Percentiles rank a stretch among this genome's conserved stretches.
These are phyloP conservation scores for Andrena dorsata DNA, from an alignment of 2,888 invertebrate species.

Conservation along the genomic window DNA sequence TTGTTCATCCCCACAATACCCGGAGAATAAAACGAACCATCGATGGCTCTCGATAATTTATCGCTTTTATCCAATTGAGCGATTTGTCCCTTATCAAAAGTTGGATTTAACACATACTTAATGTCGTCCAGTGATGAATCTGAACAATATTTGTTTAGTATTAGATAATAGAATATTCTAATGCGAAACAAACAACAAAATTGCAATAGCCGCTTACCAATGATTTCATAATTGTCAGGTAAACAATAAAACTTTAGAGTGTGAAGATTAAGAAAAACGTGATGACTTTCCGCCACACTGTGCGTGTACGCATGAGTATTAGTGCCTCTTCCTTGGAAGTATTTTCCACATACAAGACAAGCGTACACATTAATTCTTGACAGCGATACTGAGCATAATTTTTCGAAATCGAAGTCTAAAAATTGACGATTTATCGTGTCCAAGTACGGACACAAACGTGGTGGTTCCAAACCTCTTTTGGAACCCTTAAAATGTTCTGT, in stretches of 20 bases:
- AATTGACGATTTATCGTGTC: conserved; percentile 99
- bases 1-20: conserved; percentile 99
- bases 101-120: conserved; percentile 99
- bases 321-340: conserved; percentile 98
- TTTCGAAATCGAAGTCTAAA: conserved; percentile 99
- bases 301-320: conserved; percentile 99
- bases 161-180: conserved; percentile 15
- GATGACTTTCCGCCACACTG: conserved; percentile 98
- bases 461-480: conserved; percentile 66
- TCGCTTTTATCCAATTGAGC: conserved; percentile 91
- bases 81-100: conserved; percentile 94
- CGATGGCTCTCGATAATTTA: conserved; percentile 97
- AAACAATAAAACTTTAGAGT: conserved; percentile 99
- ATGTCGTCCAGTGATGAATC: conserved; percentile 99
- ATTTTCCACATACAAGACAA: conserved; percentile 99
- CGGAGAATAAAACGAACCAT: conserved; percentile 98
- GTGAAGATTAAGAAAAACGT: conserved; percentile 98
- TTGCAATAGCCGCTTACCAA: conserved; percentile 88
- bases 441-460: conserved; percentile 95
- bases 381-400: conserved; percentile 98
- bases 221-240: conserved; percentile 99
- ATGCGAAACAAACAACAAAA: neutral
- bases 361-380: conserved; percentile 99
- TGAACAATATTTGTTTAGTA: conserved; percentile 80
- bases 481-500: conserved; percentile 53